phyloP scores from a whole-genome alignment of 2,113 vertebrate species.

The Vanacampus margaritifer region DNA sequence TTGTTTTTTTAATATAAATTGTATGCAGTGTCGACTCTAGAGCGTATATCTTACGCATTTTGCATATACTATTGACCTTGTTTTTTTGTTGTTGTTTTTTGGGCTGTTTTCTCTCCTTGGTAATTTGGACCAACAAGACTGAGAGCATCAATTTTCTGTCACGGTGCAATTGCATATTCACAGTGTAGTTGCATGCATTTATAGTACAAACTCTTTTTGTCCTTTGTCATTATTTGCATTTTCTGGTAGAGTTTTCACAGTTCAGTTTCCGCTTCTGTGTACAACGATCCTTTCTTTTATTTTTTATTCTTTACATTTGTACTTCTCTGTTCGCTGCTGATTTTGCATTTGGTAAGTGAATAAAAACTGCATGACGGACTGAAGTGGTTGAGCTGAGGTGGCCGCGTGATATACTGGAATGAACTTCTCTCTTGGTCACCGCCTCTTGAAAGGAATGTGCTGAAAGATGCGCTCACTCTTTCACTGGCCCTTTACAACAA shows the following conservation, averaged over 20 bases:
- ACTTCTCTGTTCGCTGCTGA: conserved; percentile 80
- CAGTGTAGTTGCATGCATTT: conserved; percentile 24
- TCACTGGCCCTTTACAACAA: conserved; percentile 67
- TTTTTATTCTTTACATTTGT: conserved; percentile 74
- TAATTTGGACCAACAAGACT: not conserved
- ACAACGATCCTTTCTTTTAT: conserved; percentile 40
- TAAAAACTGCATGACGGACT: conserved; percentile 78
- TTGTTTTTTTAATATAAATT: too few species aligned
- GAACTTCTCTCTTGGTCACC: conserved; percentile 64
- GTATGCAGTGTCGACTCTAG: too few species aligned
- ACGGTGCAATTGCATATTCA: not conserved
- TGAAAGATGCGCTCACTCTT: conserved; percentile 65
- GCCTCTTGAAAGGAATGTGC: conserved; percentile 54
- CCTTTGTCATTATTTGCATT: conserved; percentile 27
- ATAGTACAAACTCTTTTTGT: conserved; percentile 13
- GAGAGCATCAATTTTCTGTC: not conserved
- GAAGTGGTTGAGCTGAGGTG: conserved; percentile 74
- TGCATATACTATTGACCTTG: not conserved
- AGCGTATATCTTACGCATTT: too few species aligned
- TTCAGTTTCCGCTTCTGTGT: conserved; percentile 32
- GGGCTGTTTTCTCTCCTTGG: not conserved
- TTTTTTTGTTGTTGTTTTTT: not conserved
- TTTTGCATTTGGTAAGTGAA: conserved; percentile 82
- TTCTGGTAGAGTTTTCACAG: conserved; percentile 12
- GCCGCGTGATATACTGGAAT: conserved; percentile 49